These are phyloP conservation scores for Rhopilema esculentum DNA, from an alignment of 30 jellyfish, hydroid and myxozoan species.

Conservation along the genomic window DNA sequence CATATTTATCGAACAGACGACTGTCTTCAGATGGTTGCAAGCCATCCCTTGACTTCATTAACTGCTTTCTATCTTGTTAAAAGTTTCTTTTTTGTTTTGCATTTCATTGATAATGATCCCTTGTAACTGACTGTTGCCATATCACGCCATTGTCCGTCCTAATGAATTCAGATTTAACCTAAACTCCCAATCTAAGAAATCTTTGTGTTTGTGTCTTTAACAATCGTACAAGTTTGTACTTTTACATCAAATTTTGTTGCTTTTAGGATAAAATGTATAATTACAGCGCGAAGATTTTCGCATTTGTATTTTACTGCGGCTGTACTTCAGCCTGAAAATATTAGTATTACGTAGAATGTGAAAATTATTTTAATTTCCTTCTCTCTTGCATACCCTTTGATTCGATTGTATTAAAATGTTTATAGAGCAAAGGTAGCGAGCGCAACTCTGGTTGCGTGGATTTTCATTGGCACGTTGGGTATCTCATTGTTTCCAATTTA, in stretches of 20 bases:
- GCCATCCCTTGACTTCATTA: no score
- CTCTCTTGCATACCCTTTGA: background rate
- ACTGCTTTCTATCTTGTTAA: no score
- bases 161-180: background rate
- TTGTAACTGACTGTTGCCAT: no score
- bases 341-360: background rate
- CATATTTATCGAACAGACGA: no score
- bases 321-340: background rate
- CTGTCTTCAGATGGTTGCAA: no score
- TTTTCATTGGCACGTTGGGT: background rate
- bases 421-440: background rate
- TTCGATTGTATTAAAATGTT: background rate
- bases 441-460: background rate
- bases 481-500: no score
- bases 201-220: background rate
- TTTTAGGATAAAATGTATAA: background rate
- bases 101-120: no score
- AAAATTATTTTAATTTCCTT: background rate
- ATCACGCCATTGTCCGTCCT: no score
- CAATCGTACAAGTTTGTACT: background rate
- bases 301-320: background rate
- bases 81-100: no score
- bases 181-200: background rate
- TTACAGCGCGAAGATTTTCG: background rate
- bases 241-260: no score